A percentile compares a stretch with the other conserved stretches of the same genome.
phyloP scores from a whole-genome alignment of 2,113 vertebrate species.

The Sinosuthora webbiana region DNA sequence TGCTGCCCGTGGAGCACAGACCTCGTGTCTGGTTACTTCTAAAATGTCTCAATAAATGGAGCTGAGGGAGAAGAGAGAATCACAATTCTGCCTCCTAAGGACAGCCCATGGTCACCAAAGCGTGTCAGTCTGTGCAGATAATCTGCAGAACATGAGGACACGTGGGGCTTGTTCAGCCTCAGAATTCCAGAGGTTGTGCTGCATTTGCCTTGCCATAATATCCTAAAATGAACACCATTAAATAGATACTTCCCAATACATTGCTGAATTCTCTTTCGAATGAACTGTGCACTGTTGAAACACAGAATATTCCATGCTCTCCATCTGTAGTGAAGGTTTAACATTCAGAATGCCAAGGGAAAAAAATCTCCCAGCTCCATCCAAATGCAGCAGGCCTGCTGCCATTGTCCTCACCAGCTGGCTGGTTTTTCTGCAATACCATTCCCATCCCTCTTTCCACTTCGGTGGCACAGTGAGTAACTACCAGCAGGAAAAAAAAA shows the following conservation, averaged over 20 bases:
- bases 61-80: background rate
- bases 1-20: background rate
- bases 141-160: background rate
- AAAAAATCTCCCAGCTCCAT: background rate
- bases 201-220: background rate
- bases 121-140: accelerated
- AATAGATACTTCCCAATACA: background rate
- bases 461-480: background rate
- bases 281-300: background rate
- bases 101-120: background rate
- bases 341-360: background rate
- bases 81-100: background rate
- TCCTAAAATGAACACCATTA: background rate
- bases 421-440: background rate
- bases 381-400: background rate
- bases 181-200: background rate
- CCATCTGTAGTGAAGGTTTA: background rate
- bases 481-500: background rate
- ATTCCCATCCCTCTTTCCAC: background rate
- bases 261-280: background rate
- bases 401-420: background rate
- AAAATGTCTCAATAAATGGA: background rate
- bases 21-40: background rate
- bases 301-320: background rate
- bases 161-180: background rate